Base-by-base conservation (phyloP, 2,113 vertebrate genomes). In the Chrysemys picta region DNA sequence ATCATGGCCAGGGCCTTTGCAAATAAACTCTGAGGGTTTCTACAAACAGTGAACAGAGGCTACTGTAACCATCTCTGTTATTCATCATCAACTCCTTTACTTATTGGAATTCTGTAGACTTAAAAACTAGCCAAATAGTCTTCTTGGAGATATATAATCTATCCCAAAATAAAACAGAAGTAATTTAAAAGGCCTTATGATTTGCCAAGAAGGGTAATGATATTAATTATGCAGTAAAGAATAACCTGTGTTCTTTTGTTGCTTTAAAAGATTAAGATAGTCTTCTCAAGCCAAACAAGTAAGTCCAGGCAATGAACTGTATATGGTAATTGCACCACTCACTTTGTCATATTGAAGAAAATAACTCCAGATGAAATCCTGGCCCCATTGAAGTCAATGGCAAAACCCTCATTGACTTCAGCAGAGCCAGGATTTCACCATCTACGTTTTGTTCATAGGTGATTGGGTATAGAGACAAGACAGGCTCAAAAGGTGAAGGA, bases 11-110 rank as follows among this genome's bases (percentile, higher is more conserved):
- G 93, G n/a, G 1, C 6, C 10, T 45, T 92, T 54, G 14, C 62
- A 88, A 90, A 86, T 82, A 82, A 78, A 91, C 95, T 80, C 75
- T 87, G 45, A 93, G 29, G 49, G 92, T 94, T 93, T 87, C 84
- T 94, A 10, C n/a, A 85, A 85, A 49, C 83, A 88, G 42, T 80
- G 57, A 87, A 90, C 52, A 92, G 53, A 85, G 5, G 87, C 94
- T 96, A 89, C 93, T 1, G 78, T 93, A 89, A 87, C 81, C 78
- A 80, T 10, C 87, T 72, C 89, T 75, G 85, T 82, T 94, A 95
- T 69, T 83, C 88, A 88, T 87, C 84, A 89, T 45, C 65, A 38
- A 19, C 65, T 72, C 65, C 65, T 27, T 93, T 45, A 72, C 86
- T 83, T 88, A 80, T 49, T 94, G 89, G 45, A 93, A 95, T 95